Conservation (phyloP, 2,888 invertebrate species). For the Pollenia griseotomentosa region DNA sequence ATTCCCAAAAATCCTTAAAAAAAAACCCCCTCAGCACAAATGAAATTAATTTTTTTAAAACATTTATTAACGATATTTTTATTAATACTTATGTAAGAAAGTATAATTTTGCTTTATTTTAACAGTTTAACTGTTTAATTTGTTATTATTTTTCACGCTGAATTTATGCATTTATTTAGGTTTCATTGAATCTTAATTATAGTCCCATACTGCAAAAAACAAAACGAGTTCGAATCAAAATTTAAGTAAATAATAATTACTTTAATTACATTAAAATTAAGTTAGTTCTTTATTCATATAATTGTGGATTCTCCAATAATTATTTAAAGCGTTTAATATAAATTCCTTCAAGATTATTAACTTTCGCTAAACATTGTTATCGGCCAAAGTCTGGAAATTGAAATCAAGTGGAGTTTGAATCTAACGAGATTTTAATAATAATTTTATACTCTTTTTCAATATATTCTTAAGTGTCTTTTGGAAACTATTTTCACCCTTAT, state of each 20-base stretch:
- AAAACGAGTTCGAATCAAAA: conserved; percentile 56
- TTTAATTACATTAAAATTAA: background rate
- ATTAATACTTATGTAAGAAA: background rate
- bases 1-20: conserved; percentile 20
- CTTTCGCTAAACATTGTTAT: too few species aligned
- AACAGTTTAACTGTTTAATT: conserved; percentile 63
- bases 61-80: conserved; percentile 21
- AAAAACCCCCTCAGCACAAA: conserved; percentile 7
- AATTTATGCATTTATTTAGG: conserved; percentile 54
- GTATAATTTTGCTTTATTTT: conserved; percentile 43
- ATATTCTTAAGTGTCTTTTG: conserved; percentile 26
- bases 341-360: too few species aligned
- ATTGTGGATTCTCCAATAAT: too few species aligned
- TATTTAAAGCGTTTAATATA: too few species aligned
- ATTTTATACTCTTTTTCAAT: background rate
- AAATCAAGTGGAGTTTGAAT: too few species aligned
- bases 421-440: too few species aligned
- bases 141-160: conserved; percentile 47
- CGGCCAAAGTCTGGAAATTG: too few species aligned
- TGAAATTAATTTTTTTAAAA: conserved; percentile 34
- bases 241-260: background rate
- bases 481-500: too few species aligned
- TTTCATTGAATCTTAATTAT: conserved; percentile 14
- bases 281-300: background rate
- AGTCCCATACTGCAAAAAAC: background rate